These are phyloP conservation scores for Eupithecia centaureata DNA, from an alignment of 2,888 invertebrate species.

Conservation along the genomic window DNA sequence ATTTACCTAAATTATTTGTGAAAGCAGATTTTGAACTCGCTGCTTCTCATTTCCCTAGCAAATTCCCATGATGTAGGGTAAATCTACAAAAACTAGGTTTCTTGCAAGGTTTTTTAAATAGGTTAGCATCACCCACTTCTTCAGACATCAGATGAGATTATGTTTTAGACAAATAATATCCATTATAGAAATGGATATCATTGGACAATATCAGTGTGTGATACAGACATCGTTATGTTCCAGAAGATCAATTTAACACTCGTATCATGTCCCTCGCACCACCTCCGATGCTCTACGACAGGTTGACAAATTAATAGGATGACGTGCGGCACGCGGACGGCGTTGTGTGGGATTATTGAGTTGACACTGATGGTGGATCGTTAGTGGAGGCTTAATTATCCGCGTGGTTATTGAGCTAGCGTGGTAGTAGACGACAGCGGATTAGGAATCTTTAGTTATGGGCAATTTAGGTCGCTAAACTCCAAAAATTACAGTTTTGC, in stretches of 20 bases:
- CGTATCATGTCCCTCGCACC: conserved; percentile 35
- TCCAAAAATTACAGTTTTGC: too few relatives aligned
- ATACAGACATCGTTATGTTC: too few relatives aligned
- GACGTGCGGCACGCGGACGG: conserved; percentile 40
- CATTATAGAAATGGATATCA: too few relatives aligned
- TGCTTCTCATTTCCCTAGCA: not conserved
- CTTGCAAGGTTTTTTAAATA: not conserved
- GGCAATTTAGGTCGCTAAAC: too few relatives aligned
- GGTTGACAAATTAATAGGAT: conserved; percentile 64
- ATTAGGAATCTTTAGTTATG: not conserved
- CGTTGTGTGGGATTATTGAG: conserved; percentile 28
- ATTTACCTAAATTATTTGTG: too few relatives aligned
- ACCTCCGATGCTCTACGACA: conserved; percentile 52
- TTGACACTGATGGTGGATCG: conserved; percentile 1
- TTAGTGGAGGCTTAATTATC: conserved; percentile 1
- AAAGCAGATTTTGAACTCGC: not conserved
- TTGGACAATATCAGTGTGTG: too few relatives aligned
- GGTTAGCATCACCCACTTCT: not conserved
- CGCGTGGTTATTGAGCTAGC: not conserved
- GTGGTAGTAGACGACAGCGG: not conserved
- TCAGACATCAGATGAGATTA: not conserved
- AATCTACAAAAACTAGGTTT: not conserved
- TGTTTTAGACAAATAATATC: not conserved
- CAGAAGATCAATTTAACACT: not conserved
- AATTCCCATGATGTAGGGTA: not conserved